Evolutionary conservation across 2,113 vertebrate genomes (phyloP).

Genomic region (Sebastes fasciatus): DNA sequence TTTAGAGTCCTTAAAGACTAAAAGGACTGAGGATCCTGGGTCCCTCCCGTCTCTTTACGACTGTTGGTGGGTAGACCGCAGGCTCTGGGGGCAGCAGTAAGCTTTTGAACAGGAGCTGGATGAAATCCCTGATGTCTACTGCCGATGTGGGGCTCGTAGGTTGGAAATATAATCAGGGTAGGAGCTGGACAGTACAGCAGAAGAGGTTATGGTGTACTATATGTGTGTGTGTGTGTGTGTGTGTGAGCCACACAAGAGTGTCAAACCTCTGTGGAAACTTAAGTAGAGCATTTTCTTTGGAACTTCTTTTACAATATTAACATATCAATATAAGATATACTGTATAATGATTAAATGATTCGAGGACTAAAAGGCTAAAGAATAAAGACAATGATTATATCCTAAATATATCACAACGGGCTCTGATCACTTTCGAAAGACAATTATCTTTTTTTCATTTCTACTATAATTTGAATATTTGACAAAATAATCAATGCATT

Average conservation of each 20-base stretch:
- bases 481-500: neutral
- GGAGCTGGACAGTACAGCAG: slow-evolving; percentile 37
- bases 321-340: neutral
- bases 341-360: neutral
- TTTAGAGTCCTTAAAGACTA: slow-evolving; percentile 39
- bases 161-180: slow-evolving; percentile 68
- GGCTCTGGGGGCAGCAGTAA: slow-evolving; percentile 60
- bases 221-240: slow-evolving; percentile 3
- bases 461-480: neutral
- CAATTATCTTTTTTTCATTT: neutral
- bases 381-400: neutral
- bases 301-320: neutral
- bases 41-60: slow-evolving; percentile 58
- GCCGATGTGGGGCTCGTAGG: slow-evolving; percentile 7
- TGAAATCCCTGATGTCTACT: slow-evolving; percentile 55
- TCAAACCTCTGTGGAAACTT: neutral
- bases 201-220: neutral
- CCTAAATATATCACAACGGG: neutral
- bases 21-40: slow-evolving; percentile 23
- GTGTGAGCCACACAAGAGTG: neutral
- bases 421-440: no score
- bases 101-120: slow-evolving; percentile 67
- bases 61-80: slow-evolving; percentile 53
- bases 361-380: neutral
- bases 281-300: neutral